Percentiles rank a stretch among this genome's conserved stretches.
Conservation (phyloP, 2,797 vertebrate genomes). For the Poecilia wingei region DNA sequence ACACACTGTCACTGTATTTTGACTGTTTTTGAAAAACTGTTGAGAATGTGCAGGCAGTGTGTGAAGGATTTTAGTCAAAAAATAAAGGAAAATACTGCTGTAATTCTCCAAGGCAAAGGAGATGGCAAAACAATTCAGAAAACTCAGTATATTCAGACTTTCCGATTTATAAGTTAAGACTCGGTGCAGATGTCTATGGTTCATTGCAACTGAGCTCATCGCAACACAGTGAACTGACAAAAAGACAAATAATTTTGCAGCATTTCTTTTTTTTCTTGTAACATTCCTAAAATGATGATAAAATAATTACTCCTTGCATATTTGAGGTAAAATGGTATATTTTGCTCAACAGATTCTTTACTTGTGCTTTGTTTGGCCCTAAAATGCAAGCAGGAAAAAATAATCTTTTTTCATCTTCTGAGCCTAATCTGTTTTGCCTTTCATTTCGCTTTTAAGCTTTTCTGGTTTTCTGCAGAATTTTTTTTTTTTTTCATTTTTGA, state of each 20-base stretch:
- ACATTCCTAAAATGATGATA: slow-evolving; percentile 15
- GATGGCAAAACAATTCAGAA: slow-evolving; percentile 18
- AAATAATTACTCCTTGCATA: slow-evolving; percentile 14
- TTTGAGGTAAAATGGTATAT: neutral
- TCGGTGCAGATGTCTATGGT: slow-evolving; percentile 9
- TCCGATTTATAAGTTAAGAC: slow-evolving; percentile 41
- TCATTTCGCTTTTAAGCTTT: neutral
- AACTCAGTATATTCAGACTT: slow-evolving; percentile 39
- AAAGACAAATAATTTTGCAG: slow-evolving; percentile 32
- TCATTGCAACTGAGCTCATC: slow-evolving; percentile 3
- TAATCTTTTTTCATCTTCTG: neutral
- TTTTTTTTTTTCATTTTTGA: neutral
- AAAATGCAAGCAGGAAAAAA: neutral
- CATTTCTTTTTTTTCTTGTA: slow-evolving; percentile 25
- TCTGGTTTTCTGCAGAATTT: neutral
- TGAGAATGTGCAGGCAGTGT: neutral
- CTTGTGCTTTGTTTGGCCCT: neutral
- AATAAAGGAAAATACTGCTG: slow-evolving; percentile 17
- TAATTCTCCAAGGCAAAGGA: slow-evolving; percentile 14
- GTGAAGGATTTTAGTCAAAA: slow-evolving; percentile 13
- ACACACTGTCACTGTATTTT: slow-evolving; percentile 4
- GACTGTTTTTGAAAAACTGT: slow-evolving; percentile 4
- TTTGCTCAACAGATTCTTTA: neutral
- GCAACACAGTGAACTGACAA: slow-evolving; percentile 30
- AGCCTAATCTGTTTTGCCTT: neutral